phyloP scores from a whole-genome alignment of 2,797 vertebrate genomes.

The Uromys caudimaculatus region DNA sequence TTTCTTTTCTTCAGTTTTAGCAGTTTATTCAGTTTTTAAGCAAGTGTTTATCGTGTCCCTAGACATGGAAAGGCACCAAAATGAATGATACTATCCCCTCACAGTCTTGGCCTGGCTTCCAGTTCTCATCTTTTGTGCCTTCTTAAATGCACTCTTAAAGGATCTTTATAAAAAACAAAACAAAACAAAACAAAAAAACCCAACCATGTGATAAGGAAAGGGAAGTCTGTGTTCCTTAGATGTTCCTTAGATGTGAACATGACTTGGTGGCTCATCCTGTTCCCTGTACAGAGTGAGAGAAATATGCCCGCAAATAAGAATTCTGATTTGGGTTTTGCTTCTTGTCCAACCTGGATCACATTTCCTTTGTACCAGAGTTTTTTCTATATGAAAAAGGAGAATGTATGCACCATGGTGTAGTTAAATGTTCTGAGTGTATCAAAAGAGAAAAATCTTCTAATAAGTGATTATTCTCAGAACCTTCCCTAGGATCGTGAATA shows the following conservation, averaged over 20 bases:
- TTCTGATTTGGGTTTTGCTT: neutral
- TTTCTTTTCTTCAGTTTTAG: slow-evolving; percentile 51
- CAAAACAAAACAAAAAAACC: no score
- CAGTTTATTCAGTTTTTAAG: slow-evolving; percentile 59
- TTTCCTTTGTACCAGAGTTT: neutral
- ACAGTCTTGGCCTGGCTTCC: neutral
- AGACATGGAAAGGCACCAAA: neutral
- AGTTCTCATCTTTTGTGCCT: slow-evolving; percentile 36
- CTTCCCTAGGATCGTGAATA: neutral
- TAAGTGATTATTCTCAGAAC: neutral
- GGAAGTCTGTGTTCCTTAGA: neutral
- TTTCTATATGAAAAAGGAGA: neutral
- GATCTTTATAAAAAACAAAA: slow-evolving; percentile 8
- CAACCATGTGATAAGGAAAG: neutral
- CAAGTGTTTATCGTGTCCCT: slow-evolving; percentile 57
- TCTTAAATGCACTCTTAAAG: neutral
- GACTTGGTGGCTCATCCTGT: neutral
- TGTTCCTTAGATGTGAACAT: neutral
- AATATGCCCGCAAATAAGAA: neutral
- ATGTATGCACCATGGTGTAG: neutral
- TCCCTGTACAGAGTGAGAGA: neutral
- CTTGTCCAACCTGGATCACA: neutral
- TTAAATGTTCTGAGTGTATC: neutral
- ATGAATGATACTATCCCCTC: neutral
- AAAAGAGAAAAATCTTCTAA: neutral